phyloP scores from a whole-genome alignment of 2,888 invertebrate genomes.

The Epinotia brunnichana region DNA sequence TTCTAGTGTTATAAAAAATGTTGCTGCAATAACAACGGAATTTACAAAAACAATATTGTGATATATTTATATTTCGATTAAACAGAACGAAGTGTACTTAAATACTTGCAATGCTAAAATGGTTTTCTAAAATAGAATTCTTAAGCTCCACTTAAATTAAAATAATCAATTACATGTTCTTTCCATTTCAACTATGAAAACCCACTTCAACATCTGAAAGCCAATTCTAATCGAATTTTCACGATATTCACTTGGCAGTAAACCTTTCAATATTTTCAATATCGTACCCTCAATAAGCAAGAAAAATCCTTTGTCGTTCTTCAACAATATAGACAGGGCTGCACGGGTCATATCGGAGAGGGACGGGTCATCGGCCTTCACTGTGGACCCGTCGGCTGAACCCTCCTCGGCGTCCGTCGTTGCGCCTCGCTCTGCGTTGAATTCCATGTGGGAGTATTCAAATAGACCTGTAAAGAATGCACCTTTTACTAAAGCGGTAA shows the following conservation, averaged over 20 bases:
- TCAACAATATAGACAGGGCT: conserved; percentile 87
- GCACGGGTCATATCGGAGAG: conserved; percentile 90
- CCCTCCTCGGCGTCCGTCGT: conserved; percentile 79
- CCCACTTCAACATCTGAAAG: background rate
- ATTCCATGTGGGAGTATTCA: conserved; percentile 91
- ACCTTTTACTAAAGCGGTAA: conserved; percentile 1
- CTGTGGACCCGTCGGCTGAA: conserved; percentile 85
- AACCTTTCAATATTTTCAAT: conserved; percentile 12
- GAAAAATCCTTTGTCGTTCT: conserved; percentile 90
- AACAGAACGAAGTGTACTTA: background rate
- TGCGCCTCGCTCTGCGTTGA: conserved; percentile 88
- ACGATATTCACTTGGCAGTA: background rate
- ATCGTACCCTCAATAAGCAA: conserved; percentile 88
- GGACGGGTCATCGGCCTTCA: conserved; percentile 87
- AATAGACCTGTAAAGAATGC: conserved; percentile 84
- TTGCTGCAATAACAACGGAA: no score
- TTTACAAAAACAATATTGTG: no score
- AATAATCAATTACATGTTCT: background rate
- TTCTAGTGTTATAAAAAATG: background rate
- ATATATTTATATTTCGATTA: background rate
- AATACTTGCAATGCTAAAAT: background rate
- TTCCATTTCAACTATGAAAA: background rate
- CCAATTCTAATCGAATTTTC: background rate
- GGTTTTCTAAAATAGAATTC: background rate
- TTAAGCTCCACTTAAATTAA: background rate